Conservation (phyloP, 2,797 vertebrate species). For the Tolypeutes matacus region DNA sequence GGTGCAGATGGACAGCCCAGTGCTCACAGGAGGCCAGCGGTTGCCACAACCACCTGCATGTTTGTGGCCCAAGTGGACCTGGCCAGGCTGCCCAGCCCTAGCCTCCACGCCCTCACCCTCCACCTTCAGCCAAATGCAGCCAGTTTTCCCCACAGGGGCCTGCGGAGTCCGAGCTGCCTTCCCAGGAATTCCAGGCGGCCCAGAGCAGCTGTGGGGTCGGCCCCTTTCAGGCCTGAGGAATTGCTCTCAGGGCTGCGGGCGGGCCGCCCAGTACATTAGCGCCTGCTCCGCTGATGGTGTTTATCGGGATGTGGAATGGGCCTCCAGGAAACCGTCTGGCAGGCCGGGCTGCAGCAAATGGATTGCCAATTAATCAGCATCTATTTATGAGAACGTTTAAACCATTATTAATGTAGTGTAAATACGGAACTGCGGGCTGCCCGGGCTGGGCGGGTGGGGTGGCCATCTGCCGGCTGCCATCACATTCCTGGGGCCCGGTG, state of each 20-base stretch:
- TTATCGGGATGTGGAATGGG: slow-evolving; percentile 88
- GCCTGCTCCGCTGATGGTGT: slow-evolving; percentile 87
- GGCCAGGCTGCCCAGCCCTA: background rate
- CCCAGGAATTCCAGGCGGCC: background rate
- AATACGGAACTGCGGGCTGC: slow-evolving; percentile 87
- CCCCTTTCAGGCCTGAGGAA: slow-evolving; percentile 83
- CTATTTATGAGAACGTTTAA: slow-evolving; percentile 92
- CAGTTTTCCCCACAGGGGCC: background rate
- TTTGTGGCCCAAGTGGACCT: background rate
- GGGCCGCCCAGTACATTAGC: slow-evolving; percentile 86
- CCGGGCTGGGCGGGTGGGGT: slow-evolving; percentile 84
- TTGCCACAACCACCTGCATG: background rate
- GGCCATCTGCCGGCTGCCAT: slow-evolving; percentile 88
- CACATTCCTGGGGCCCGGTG: slow-evolving; percentile 88
- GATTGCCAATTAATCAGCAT: slow-evolving; percentile 92
- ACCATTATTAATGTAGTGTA: slow-evolving; percentile 92
- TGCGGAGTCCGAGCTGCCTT: too few relatives aligned
- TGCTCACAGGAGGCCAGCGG: background rate
- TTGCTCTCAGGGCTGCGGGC: slow-evolving; percentile 78
- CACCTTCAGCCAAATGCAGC: too few relatives aligned
- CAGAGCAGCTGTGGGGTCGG: background rate
- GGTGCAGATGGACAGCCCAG: background rate
- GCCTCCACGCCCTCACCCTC: background rate
- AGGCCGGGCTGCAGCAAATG: slow-evolving; percentile 89
- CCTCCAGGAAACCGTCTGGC: slow-evolving; percentile 90